Evolutionary conservation across 2,888 invertebrate species (phyloP).

Genomic region (Amblyjoppa proteus): DNA sequence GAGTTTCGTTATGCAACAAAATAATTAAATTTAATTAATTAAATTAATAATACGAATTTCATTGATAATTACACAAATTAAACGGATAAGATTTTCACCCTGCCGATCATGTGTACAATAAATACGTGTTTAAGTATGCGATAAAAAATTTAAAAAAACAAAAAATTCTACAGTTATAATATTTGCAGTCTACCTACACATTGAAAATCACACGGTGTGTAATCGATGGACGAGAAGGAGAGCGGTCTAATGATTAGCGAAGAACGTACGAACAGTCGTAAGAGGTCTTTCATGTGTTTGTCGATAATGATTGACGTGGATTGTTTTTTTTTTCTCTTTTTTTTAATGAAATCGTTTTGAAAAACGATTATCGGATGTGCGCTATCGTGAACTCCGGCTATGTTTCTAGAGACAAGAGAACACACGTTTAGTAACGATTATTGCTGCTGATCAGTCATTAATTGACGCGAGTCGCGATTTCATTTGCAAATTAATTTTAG

Average conservation of each 20-base stretch:
- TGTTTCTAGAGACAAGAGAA: constrained; percentile 41
- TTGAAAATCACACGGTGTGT: constrained; percentile 56
- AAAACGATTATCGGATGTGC: constrained; percentile 30
- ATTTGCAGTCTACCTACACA: constrained; percentile 62
- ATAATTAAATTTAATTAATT: background rate
- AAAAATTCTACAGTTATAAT: constrained; percentile 39
- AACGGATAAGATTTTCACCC: background rate
- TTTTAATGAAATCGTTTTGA: constrained; percentile 32
- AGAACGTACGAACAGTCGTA: constrained; percentile 56
- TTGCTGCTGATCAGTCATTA: background rate
- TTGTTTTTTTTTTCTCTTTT: constrained; percentile 28
- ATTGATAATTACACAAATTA: background rate
- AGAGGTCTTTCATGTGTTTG: constrained; percentile 50
- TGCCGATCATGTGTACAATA: background rate
- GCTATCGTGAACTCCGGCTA: constrained; percentile 35
- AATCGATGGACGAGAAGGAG: constrained; percentile 61
- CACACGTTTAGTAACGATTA: constrained; percentile 9
- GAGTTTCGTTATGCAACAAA: background rate
- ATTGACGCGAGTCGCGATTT: background rate
- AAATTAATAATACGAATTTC: background rate
- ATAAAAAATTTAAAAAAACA: background rate
- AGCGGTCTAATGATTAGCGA: constrained; percentile 59
- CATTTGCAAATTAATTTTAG: background rate
- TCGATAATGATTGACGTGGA: constrained; percentile 2
- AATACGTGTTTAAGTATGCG: background rate